phyloP scores from a whole-genome alignment of 2,797 vertebrate species.

The Pteronotus mesoamericanus region DNA sequence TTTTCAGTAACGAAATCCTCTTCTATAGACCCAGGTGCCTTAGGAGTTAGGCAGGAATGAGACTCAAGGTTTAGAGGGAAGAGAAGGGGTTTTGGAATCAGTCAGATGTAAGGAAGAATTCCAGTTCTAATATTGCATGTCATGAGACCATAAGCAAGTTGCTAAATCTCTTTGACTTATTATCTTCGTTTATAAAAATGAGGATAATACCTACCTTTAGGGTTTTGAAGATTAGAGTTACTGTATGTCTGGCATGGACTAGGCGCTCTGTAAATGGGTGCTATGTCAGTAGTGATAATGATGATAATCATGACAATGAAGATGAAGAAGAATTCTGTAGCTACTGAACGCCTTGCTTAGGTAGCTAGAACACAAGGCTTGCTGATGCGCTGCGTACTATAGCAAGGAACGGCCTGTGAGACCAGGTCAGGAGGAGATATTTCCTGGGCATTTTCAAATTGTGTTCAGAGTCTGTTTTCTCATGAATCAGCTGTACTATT shows the following conservation, averaged over 20 bases:
- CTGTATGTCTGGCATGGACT: not conserved
- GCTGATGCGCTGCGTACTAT: not conserved
- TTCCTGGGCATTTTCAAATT: not conserved
- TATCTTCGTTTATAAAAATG: constrained; percentile 1
- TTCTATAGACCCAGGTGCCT: not conserved
- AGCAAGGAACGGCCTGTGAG: not conserved
- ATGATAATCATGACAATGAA: not conserved
- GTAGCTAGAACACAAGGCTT: not conserved
- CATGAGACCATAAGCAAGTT: not conserved
- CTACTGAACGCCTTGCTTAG: not conserved
- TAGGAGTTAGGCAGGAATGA: not conserved
- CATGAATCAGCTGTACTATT: not conserved
- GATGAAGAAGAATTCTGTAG: not conserved
- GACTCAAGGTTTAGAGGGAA: not conserved
- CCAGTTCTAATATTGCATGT: not conserved
- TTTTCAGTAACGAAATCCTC: constrained; percentile 2
- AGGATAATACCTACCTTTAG: not conserved
- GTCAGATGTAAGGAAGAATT: not conserved
- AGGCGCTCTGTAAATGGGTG: not conserved
- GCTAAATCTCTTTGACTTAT: not conserved
- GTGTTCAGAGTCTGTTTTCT: not conserved
- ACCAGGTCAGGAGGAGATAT: not conserved
- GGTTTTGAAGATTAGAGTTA: not conserved
- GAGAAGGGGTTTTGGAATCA: not conserved
- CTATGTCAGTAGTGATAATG: not conserved